A percentile compares a stretch with the other conserved stretches of the same genome.
phyloP scores from a whole-genome alignment of 2,888 invertebrate species.

The Taphrorychus bicolor region DNA sequence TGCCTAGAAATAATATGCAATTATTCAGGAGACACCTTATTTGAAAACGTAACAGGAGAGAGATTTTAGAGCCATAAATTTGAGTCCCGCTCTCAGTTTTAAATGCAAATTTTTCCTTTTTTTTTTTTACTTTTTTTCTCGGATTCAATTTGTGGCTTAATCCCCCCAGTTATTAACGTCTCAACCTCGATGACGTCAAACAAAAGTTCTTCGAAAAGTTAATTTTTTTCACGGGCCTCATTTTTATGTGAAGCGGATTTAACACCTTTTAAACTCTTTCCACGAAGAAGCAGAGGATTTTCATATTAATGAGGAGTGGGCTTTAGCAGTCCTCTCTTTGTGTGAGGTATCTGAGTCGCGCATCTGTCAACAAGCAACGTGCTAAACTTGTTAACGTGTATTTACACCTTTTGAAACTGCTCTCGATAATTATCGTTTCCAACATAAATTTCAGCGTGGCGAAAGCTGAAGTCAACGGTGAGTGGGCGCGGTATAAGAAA shows the following conservation, averaged over 20 bases:
- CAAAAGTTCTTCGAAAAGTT: constrained; percentile 25
- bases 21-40: background rate
- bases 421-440: constrained; percentile 1
- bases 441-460: background rate
- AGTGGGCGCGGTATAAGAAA: background rate
- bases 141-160: background rate
- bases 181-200: constrained; percentile 30
- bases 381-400: constrained; percentile 9
- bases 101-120: constrained; percentile 1
- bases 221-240: constrained; percentile 23
- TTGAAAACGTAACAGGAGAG: constrained; percentile 1
- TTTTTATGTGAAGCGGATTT: constrained; percentile 39
- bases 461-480: background rate
- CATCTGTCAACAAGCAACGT: constrained; percentile 5
- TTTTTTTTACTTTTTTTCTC: background rate
- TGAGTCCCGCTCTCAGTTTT: background rate
- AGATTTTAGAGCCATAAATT: background rate
- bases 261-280: constrained; percentile 17
- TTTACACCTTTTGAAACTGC: background rate
- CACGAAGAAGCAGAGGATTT: constrained; percentile 2
- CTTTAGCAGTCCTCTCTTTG: background rate
- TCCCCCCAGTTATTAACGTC: constrained; percentile 25
- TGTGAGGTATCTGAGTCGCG: background rate
- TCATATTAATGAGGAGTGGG: constrained; percentile 9
- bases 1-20: constrained; percentile 3